Evolutionary conservation across 2,797 vertebrate genomes (phyloP), one percentile per base, ranked within the genome.

Genomic region (Phoeniculus purpureus): DNA sequence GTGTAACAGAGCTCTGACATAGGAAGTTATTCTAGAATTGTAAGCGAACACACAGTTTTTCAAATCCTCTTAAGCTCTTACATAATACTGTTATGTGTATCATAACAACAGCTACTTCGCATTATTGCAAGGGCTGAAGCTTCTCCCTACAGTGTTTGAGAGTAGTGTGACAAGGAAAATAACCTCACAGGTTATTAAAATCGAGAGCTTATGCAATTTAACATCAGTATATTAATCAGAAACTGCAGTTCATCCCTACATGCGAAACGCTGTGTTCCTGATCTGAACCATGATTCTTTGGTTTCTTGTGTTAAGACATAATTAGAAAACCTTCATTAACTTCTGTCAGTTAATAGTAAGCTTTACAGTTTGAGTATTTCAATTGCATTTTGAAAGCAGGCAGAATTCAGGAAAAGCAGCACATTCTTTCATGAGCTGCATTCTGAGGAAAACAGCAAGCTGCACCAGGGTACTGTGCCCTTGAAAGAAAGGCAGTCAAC

Each of bases 31-130:
- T 74, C 48, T 59, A 26, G 52, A 92, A 90, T 22, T 87, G 13
- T 52, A 76, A 70, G n/a, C 18, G 68, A 91, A 91, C 45, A 77
- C 19, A 74, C 12, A 13, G 31, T 85, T 94, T 90, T 72, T 66
- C 65, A 92, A 91, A 95, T 91, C 93, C 89, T 92, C 89, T 93
- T 90, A 89, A 62, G 52, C 29, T 85, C 76, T 94, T 92, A 93
- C 56, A 75, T 93, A 95, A 93, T 43, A 54, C 37, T 79, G 85
- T 85, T 92, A 75, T n/a, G 20, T 89, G 60, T 64, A 85, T 86
- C 87, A 84, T 83, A 92, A 88, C 71, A 92, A 34, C n/a, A 81
- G 76, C 70, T 83, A 81, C 54, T 79, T 81, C 17, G 61, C 61
- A 59, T 50, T 78, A 78, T 79, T 66, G 78, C 7, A 93, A 59